Base-by-base conservation (phyloP, 1,140 invertebrate species). In the Tetragnatha versicolor region DNA sequence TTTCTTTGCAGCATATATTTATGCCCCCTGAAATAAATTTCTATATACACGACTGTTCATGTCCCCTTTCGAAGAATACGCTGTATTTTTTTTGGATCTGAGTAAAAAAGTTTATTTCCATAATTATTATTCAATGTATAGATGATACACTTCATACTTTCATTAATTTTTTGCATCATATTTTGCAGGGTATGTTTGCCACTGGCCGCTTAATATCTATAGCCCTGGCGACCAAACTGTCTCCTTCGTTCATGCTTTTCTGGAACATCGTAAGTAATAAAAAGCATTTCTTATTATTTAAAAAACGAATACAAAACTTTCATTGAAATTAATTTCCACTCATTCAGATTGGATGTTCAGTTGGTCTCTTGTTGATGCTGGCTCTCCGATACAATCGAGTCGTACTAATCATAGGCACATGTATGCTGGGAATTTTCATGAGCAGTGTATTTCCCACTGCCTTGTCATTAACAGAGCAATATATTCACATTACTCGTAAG, bases 361-460 rank as follows among this genome's bases (percentile, higher is more conserved):
- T 84, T 20, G 84, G 85, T 0, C 82, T 87, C 42, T 65, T 87
- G 12, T 27, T 88, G 31, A 88, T 88, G 76, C 51, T 88, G 25
- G 82, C 84, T 7, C 83, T 85, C 12, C 79, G 83, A 7, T 84
- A 85, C 47, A 85, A 84, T 77, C 84, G 86, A 60, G 80, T 83
- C 12, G 83, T 84, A 17, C 81, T 88, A 20, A 88, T 87, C 79
- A 60, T 86, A 4, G 87, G 87, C 31, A 88, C 87, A 35, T 85
- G 84, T 53, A 77, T 86, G 17, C 82, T 88, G 33, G 88, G 88
- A 5, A 79, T 87, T 6, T 88, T 88, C 79, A 83, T 88, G 58
- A 88, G 87, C 78, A 88, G 86, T 68, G 85, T 87, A 66, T 87
- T 87, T 25, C 88, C 88, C 12, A 87, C 88, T 1, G 84, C 84